Percentiles rank a stretch among this genome's conserved stretches.
Conservation (phyloP, 2,113 vertebrate genomes). For the Climacteris rufus region DNA sequence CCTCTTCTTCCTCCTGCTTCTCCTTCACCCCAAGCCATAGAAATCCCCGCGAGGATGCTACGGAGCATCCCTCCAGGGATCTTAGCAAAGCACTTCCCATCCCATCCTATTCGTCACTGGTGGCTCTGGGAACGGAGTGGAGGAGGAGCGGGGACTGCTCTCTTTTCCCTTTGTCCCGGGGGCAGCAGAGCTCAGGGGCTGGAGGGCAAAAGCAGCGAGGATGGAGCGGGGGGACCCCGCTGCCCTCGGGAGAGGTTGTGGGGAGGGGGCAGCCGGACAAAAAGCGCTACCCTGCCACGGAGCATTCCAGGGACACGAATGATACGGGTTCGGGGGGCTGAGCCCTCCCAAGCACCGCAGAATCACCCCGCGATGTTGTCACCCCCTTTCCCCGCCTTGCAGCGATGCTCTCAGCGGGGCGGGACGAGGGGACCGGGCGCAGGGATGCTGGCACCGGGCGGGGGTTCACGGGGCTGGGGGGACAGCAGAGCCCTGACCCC, state of each 20-base stretch:
- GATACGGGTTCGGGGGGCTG: background rate
- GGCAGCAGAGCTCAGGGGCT: background rate
- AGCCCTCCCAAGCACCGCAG: background rate
- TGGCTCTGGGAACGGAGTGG: background rate
- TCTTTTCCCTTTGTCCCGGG: background rate
- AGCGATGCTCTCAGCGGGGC: background rate
- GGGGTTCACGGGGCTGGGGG: background rate
- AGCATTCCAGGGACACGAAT: background rate
- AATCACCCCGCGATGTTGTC: background rate
- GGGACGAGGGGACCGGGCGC: background rate
- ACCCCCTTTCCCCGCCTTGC: background rate
- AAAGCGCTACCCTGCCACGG: background rate
- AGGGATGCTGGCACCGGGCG: background rate
- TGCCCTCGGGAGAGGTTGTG: background rate
- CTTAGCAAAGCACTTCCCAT: background rate
- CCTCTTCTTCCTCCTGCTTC: background rate
- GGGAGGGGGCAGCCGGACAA: background rate
- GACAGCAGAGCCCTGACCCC: background rate
- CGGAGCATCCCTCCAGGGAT: background rate
- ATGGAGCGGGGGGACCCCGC: background rate
- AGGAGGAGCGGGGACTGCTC: background rate
- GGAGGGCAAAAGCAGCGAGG: background rate
- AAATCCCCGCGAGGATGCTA: rapidly evolving
- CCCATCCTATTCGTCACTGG: background rate
- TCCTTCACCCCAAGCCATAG: background rate